phyloP scores from a whole-genome alignment of 2,113 vertebrate genomes.

The Prolemur simus region DNA sequence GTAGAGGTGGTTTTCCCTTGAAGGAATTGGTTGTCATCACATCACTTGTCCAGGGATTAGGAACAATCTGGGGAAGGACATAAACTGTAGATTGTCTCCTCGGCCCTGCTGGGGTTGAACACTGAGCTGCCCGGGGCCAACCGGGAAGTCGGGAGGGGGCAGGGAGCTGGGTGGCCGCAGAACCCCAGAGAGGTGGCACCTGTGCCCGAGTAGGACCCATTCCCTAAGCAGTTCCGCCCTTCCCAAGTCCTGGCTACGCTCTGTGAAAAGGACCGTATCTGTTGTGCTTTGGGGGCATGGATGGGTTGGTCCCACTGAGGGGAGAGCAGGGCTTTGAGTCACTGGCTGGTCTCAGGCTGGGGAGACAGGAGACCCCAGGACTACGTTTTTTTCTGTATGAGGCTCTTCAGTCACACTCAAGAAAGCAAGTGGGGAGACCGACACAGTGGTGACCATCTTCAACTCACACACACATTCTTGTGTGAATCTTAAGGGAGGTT shows the following conservation, averaged over 20 bases:
- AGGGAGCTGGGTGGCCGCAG: neutral
- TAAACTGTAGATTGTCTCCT: neutral
- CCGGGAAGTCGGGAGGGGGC: neutral
- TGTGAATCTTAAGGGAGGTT: neutral
- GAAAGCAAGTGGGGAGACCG: neutral
- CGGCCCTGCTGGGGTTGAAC: neutral
- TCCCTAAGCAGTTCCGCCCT: neutral
- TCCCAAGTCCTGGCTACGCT: no score
- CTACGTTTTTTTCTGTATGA: accelerated
- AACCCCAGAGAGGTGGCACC: neutral
- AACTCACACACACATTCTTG: neutral
- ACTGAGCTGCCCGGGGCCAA: neutral
- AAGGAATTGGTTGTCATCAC: neutral
- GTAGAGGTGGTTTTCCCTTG: neutral
- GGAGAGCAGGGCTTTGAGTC: neutral
- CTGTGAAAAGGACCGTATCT: no score
- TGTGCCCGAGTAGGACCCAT: neutral
- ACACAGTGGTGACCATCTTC: neutral
- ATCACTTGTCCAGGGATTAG: neutral
- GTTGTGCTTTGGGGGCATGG: neutral
- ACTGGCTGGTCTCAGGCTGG: neutral
- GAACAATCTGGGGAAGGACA: neutral
- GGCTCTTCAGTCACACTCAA: neutral
- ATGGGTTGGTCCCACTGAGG: neutral
- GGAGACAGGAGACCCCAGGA: neutral